A percentile compares a stretch with the other conserved stretches of the same genome.
Evolutionary conservation across 2,888 invertebrate genomes (phyloP).

Genomic region (Cosmia pyralina): DNA sequence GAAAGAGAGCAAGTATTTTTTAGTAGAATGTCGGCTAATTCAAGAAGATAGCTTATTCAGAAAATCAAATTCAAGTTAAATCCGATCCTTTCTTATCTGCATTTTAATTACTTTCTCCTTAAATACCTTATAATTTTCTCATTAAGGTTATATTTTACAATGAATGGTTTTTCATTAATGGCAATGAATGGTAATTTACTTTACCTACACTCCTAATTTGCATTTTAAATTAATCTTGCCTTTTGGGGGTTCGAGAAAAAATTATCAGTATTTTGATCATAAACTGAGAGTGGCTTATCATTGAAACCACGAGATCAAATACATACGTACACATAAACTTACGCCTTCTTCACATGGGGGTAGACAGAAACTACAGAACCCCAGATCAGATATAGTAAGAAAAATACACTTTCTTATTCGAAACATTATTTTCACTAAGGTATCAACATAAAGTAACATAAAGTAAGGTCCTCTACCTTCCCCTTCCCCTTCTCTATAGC

Average conservation of each 20-base stretch:
- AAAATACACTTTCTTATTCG: background rate
- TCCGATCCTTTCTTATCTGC: background rate
- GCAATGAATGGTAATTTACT: slow-evolving; percentile 5
- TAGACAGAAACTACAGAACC: background rate
- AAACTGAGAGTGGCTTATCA: background rate
- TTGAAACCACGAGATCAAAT: background rate
- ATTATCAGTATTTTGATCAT: background rate
- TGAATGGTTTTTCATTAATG: background rate
- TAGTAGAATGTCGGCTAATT: background rate
- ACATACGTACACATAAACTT: background rate
- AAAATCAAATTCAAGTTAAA: slow-evolving; percentile 12
- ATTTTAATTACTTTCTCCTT: slow-evolving; percentile 25
- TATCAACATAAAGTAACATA: slow-evolving; percentile 5
- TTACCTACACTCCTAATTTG: too few species aligned
- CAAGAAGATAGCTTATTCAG: background rate
- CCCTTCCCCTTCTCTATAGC: too few species aligned
- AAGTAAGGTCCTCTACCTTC: slow-evolving; percentile 13
- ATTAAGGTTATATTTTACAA: slow-evolving; percentile 13
- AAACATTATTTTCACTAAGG: background rate
- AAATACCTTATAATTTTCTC: slow-evolving; percentile 29
- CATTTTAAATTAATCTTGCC: background rate
- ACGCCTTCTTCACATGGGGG: background rate
- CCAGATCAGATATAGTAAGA: background rate
- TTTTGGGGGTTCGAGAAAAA: background rate
- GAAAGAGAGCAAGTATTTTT: background rate